Conservation (phyloP, 2,797 vertebrate genomes). For the Cercopithecus mitis region DNA sequence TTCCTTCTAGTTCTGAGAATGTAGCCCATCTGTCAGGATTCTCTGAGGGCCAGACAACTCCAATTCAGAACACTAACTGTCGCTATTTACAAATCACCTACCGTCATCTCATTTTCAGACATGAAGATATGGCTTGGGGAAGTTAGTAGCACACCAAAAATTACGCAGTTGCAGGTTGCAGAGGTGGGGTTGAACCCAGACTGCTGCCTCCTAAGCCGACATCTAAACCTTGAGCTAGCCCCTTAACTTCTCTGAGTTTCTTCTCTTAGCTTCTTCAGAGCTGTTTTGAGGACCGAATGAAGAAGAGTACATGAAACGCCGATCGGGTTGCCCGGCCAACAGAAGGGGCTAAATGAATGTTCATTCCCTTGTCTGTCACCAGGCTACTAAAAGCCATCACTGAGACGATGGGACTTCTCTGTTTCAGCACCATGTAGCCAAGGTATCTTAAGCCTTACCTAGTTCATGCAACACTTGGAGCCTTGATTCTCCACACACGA, state of each 20-base stretch:
- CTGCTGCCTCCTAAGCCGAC: background rate
- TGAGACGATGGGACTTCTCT: background rate
- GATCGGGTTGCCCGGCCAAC: background rate
- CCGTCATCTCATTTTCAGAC: background rate
- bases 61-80: background rate
- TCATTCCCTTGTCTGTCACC: background rate
- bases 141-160: background rate
- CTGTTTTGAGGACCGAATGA: background rate
- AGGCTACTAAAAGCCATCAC: background rate
- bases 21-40: background rate
- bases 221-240: background rate
- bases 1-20: slow-evolving; percentile 7
- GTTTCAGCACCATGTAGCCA: background rate
- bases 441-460: background rate
- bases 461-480: background rate
- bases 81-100: background rate
- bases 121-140: background rate
- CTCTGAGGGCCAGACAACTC: background rate
- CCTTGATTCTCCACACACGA: background rate
- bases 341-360: background rate
- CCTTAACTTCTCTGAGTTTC: background rate
- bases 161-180: background rate
- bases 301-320: background rate
- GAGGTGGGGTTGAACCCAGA: background rate
- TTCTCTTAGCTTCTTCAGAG: background rate